Percentiles rank a stretch among this genome's conserved stretches.
Evolutionary conservation across 2,888 invertebrate species (phyloP).

Genomic region (Thyatira batis): DNA sequence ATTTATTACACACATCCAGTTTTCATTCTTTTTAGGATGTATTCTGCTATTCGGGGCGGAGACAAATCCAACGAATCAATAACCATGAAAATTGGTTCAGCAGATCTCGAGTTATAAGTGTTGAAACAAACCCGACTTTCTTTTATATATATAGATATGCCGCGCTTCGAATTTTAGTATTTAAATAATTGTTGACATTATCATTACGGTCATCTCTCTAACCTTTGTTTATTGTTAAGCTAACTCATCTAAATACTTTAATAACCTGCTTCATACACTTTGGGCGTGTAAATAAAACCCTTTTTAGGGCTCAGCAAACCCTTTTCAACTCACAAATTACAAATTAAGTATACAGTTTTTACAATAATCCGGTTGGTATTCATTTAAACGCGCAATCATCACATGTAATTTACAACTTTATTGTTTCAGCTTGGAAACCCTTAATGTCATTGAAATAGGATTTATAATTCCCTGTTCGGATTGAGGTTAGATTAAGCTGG

Average conservation of each 20-base stretch:
- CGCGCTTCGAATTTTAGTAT: no score
- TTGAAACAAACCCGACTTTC: no score
- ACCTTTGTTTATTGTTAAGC: neutral
- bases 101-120: no score
- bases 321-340: slow-evolving; percentile 19
- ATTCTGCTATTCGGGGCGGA: no score
- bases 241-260: neutral
- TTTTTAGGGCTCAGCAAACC: slow-evolving; percentile 13
- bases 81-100: no score
- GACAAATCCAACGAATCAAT: no score
- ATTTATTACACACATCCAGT: no score
- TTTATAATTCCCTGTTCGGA: neutral
- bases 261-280: neutral
- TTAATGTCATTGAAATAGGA: neutral
- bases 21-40: no score
- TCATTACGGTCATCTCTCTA: no score
- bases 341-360: slow-evolving; percentile 37
- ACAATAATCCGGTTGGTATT: slow-evolving; percentile 36
- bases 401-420: slow-evolving; percentile 8
- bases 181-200: no score
- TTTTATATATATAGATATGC: no score
- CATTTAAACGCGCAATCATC: slow-evolving; percentile 38
- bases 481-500: slow-evolving; percentile 3
- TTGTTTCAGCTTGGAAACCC: neutral
- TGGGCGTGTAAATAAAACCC: slow-evolving; percentile 10